A percentile compares a stretch with the other conserved stretches of the same genome.
These are phyloP conservation scores for Mongoloraphidia duomilia DNA, from an alignment of 2,888 invertebrate genomes.

Conservation along the genomic window DNA sequence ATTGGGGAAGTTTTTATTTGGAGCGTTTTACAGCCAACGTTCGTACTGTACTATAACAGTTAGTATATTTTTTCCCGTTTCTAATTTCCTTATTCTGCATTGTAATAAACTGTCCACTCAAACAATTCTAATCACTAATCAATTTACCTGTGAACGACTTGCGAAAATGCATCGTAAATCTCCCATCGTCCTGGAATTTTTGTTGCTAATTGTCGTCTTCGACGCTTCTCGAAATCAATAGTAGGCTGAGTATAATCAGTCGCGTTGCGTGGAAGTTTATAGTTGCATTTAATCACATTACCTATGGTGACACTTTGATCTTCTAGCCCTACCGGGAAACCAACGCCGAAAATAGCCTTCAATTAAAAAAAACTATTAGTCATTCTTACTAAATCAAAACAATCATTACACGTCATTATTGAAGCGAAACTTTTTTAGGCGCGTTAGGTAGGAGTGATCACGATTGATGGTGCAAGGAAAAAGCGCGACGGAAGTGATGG, in stretches of 20 bases:
- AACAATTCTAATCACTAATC: neutral
- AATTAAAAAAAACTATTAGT: conserved; percentile 8
- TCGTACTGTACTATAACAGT: too few relatives aligned
- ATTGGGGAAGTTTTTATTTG: too few relatives aligned
- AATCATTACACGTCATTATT: too few relatives aligned
- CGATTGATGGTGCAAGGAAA: too few relatives aligned
- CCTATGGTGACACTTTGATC: conserved; percentile 48
- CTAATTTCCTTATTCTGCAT: too few relatives aligned
- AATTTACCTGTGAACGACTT: conserved; percentile 7
- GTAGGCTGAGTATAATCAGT: conserved; percentile 37
- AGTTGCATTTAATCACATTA: conserved; percentile 51
- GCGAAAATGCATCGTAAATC: conserved; percentile 18
- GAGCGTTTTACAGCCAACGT: too few relatives aligned
- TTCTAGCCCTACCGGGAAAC: conserved; percentile 47
- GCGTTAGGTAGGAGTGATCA: too few relatives aligned
- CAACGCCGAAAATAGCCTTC: conserved; percentile 52
- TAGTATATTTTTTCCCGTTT: too few relatives aligned
- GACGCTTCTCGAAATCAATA: conserved; percentile 15
- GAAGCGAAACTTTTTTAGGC: too few relatives aligned
- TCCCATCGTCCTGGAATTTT: conserved; percentile 22
- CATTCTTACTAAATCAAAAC: too few relatives aligned
- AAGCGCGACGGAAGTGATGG: too few relatives aligned
- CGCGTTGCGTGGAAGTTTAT: conserved; percentile 48
- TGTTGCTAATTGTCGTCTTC: conserved; percentile 20
- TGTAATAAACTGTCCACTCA: too few relatives aligned